phyloP scores from a whole-genome alignment of 2,797 vertebrate genomes.

The Apogon hyalosoma region DNA sequence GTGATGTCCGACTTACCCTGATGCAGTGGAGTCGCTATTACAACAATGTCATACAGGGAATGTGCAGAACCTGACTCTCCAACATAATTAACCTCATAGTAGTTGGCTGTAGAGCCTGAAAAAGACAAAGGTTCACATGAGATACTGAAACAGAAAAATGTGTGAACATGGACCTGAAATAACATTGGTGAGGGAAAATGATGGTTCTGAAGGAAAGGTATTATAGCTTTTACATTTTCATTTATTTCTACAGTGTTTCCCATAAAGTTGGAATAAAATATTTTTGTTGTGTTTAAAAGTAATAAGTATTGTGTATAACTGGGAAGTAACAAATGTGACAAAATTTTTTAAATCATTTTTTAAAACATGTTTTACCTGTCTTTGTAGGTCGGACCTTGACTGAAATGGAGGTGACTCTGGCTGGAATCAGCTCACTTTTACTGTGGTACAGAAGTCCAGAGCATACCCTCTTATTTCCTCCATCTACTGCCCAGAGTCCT shows the following conservation, averaged over 20 bases:
- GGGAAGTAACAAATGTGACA: no score
- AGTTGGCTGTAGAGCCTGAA: slow-evolving; percentile 77
- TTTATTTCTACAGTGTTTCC: no score
- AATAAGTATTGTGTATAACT: no score
- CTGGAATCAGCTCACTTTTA: slow-evolving; percentile 88
- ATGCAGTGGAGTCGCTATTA: slow-evolving; percentile 90
- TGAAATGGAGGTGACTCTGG: slow-evolving; percentile 86
- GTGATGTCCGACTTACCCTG: slow-evolving; percentile 86
- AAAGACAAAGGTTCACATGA: neutral
- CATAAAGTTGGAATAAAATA: no score
- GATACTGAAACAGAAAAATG: neutral
- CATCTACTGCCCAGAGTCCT: slow-evolving; percentile 92
- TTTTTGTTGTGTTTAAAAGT: no score
- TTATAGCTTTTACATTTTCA: no score
- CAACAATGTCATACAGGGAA: slow-evolving; percentile 89
- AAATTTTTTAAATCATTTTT: no score
- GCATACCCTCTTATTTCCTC: slow-evolving; percentile 92
- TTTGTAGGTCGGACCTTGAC: slow-evolving; percentile 81
- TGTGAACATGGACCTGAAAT: neutral
- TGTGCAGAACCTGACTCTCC: slow-evolving; percentile 80
- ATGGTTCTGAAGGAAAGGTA: neutral
- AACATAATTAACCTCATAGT: slow-evolving; percentile 89
- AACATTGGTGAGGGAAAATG: neutral
- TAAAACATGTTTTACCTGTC: no score
- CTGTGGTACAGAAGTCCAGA: slow-evolving; percentile 88